Conservation (phyloP, 2,113 vertebrate genomes). For the Catharus fuscescens region DNA sequence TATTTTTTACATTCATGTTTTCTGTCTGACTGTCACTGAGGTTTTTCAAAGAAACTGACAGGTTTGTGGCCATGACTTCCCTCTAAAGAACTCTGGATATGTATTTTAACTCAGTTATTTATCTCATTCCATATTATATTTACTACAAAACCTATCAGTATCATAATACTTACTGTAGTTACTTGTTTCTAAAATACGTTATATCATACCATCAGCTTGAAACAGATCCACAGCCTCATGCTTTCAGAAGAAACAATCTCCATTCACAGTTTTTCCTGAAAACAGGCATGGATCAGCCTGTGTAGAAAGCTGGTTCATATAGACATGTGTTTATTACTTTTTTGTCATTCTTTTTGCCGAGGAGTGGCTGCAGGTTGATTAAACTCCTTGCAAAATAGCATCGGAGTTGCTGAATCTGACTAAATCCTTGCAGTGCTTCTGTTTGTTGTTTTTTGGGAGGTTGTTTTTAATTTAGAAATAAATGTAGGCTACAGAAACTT, state of each 20-base stretch:
- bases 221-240: background rate
- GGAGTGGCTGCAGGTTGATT: background rate
- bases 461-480: background rate
- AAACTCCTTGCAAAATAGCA: background rate
- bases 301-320: background rate
- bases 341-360: background rate
- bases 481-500: background rate
- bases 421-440: background rate
- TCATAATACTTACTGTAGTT: background rate
- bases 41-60: background rate
- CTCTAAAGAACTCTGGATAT: background rate
- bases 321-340: background rate
- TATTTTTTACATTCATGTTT: background rate
- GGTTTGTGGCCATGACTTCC: background rate
- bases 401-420: background rate
- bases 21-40: background rate
- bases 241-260: background rate
- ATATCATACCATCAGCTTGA: background rate
- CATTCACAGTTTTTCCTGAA: background rate
- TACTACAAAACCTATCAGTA: background rate
- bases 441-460: rapidly evolving
- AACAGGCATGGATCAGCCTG: background rate
- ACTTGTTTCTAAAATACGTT: background rate
- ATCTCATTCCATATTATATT: background rate
- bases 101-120: background rate